phyloP scores from a whole-genome alignment of 2,888 invertebrate species.

The Chelonus formosanus region DNA sequence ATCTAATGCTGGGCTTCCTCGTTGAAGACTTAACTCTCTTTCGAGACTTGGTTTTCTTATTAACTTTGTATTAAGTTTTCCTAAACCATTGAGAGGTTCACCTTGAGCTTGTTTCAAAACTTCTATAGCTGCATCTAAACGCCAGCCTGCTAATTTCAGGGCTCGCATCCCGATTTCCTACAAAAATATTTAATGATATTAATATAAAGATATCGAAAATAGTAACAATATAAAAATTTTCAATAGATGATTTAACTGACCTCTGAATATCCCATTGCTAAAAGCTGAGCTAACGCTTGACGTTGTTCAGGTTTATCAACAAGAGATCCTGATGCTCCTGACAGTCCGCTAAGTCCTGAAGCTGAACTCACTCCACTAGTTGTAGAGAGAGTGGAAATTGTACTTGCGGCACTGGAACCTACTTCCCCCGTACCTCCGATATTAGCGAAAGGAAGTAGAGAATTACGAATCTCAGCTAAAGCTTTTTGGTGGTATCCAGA shows the following conservation, averaged over 20 bases:
- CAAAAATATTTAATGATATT: conserved; percentile 42
- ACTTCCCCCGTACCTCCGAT: conserved; percentile 72
- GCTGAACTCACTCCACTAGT: conserved; percentile 72
- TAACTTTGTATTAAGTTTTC: conserved; percentile 72
- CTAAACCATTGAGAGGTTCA: conserved; percentile 70
- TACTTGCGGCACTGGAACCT: conserved; percentile 80
- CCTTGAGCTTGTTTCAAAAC: conserved; percentile 73
- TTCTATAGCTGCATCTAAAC: conserved; percentile 76
- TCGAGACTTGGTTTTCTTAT: conserved; percentile 90
- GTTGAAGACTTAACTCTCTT: conserved; percentile 78
- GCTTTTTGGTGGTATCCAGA: conserved; percentile 88
- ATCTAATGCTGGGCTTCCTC: conserved; percentile 87
- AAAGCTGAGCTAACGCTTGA: conserved; percentile 73
- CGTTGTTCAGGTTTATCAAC: conserved; percentile 73
- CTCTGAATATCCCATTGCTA: conserved; percentile 80
- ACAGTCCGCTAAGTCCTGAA: conserved; percentile 69
- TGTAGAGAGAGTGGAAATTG: conserved; percentile 73
- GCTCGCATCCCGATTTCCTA: conserved; percentile 77
- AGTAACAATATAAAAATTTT: too few species aligned
- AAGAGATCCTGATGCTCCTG: conserved; percentile 71
- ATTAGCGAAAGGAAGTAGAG: conserved; percentile 82
- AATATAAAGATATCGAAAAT: too few species aligned
- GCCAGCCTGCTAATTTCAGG: conserved; percentile 75
- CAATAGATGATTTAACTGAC: conserved; percentile 61
- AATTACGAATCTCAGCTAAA: conserved; percentile 85